Percentiles rank a stretch among this genome's conserved stretches.
Evolutionary conservation across 1,140 invertebrate species (phyloP).

Genomic region (Drosophila sturtevanti): DNA sequence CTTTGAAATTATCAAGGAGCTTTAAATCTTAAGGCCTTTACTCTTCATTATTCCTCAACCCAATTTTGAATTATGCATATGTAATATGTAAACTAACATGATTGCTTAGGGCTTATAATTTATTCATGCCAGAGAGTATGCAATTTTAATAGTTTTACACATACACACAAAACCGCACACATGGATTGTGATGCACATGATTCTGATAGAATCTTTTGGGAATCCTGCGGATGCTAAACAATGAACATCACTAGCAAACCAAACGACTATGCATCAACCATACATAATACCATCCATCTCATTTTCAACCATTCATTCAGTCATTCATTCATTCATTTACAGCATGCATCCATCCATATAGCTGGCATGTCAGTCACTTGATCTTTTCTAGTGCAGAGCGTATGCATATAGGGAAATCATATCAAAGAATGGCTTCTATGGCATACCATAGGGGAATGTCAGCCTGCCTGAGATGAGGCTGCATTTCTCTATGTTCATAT

Average conservation of each 20-base stretch:
- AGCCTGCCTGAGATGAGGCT: neutral
- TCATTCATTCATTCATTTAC: neutral
- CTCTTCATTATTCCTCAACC: neutral
- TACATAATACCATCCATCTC: neutral
- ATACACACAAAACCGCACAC: neutral
- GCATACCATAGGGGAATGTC: neutral
- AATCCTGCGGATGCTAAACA: constrained; percentile 8
- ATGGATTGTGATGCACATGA: neutral
- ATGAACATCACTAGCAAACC: neutral
- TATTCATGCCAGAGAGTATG: constrained; percentile 3
- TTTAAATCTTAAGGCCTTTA: neutral
- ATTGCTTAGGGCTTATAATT: constrained; percentile 1
- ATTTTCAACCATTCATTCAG: neutral
- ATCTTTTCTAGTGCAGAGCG: neutral
- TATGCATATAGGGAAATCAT: constrained; percentile 8
- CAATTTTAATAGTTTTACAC: constrained; percentile 10
- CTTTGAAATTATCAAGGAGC: no score
- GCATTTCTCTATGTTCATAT: neutral
- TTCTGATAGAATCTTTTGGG: constrained; percentile 8
- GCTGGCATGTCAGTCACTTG: constrained; percentile 7
- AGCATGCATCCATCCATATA: no score
- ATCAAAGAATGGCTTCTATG: constrained; percentile 4
- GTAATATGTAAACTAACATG: constrained; percentile 2
- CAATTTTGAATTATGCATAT: neutral
- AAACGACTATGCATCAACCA: neutral